Evolutionary conservation across 2,888 invertebrate species (phyloP).

Genomic region (Gasteruption jaculator): DNA sequence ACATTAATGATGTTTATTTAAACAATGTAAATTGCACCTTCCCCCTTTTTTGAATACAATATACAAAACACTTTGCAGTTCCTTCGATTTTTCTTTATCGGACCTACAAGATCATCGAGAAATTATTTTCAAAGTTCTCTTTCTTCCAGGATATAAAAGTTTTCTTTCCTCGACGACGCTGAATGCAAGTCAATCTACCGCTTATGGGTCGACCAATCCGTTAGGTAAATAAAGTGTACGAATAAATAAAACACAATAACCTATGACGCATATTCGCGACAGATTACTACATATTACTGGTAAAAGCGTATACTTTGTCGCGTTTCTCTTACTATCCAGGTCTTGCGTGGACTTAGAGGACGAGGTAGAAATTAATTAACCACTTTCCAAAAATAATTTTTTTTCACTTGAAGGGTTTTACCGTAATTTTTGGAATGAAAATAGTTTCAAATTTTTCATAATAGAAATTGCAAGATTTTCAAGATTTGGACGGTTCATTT

Average conservation of each 20-base stretch:
- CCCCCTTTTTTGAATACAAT: no score
- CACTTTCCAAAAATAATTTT: conserved; percentile 4
- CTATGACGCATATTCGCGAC: no score
- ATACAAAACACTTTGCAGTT: neutral
- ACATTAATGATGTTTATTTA: no score
- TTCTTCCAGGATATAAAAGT: conserved; percentile 40
- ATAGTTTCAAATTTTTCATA: no score
- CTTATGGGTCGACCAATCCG: conserved; percentile 43
- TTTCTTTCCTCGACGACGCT: conserved; percentile 42
- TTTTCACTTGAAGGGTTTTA: neutral
- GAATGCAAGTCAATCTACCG: conserved; percentile 36
- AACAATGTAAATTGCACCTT: no score
- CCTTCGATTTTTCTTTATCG: neutral
- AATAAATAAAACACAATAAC: conserved; percentile 13
- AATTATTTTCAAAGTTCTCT: neutral
- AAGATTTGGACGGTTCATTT: no score
- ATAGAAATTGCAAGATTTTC: no score
- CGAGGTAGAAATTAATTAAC: conserved; percentile 41
- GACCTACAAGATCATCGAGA: conserved; percentile 10
- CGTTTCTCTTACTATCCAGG: conserved; percentile 32
- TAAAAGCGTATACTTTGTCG: conserved; percentile 23
- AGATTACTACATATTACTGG: conserved; percentile 17
- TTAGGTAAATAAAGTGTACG: conserved; percentile 44
- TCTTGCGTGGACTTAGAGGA: conserved; percentile 48
- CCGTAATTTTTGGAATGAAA: neutral